These are phyloP conservation scores for Chamaetylas fuelleborni DNA, from an alignment of 2,113 vertebrate genomes.

Conservation along the genomic window DNA sequence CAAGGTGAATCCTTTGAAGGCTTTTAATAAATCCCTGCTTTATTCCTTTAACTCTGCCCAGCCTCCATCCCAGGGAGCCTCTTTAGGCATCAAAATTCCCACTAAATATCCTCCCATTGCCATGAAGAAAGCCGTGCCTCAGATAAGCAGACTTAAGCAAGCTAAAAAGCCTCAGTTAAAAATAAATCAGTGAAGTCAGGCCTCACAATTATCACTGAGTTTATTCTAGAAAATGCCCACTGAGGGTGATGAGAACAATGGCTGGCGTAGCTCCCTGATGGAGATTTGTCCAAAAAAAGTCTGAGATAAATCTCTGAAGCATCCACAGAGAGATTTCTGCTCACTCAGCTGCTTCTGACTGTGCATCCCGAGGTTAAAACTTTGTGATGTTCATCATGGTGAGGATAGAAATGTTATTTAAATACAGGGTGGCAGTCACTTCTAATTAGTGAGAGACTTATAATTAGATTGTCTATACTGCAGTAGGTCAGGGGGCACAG, in stretches of 20 bases:
- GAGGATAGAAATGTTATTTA: neutral
- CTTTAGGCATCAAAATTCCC: neutral
- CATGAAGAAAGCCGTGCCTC: neutral
- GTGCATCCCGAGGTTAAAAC: neutral
- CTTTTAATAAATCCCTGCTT: neutral
- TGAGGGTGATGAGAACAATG: neutral
- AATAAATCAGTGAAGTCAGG: neutral
- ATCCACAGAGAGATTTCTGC: neutral
- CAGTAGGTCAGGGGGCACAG: slow-evolving; percentile 21
- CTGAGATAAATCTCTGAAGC: neutral
- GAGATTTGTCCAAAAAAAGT: neutral
- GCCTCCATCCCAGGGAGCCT: neutral
- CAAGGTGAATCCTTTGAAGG: neutral
- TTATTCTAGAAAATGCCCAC: neutral
- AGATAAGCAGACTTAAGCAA: neutral
- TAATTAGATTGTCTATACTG: neutral
- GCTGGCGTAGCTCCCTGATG: neutral
- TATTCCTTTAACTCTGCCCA: too few species aligned
- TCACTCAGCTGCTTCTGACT: neutral
- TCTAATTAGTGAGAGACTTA: slow-evolving; percentile 4
- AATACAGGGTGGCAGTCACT: neutral
- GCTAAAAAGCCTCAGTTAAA: neutral
- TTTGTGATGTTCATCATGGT: rapidly evolving
- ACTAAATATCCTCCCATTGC: neutral
- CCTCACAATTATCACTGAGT: neutral